Evolutionary conservation across 2,888 invertebrate genomes (phyloP).

Genomic region (Hipparchia semele): DNA sequence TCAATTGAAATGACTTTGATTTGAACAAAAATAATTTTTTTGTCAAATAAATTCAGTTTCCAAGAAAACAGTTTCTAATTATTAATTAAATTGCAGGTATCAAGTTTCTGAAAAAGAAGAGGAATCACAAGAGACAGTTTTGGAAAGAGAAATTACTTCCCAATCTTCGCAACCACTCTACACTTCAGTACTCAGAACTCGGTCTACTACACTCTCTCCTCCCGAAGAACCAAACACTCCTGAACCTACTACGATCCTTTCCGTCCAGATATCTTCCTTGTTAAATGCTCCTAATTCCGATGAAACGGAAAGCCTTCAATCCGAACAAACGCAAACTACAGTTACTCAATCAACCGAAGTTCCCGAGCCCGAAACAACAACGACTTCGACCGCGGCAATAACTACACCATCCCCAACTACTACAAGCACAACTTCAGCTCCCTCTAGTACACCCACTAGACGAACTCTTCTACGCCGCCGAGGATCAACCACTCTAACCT

Average conservation of each 20-base stretch:
- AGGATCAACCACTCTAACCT: constrained; percentile 51
- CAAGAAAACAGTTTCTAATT: neutral
- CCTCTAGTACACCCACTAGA: constrained; percentile 53
- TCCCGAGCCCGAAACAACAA: constrained; percentile 49
- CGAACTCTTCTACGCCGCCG: constrained; percentile 56
- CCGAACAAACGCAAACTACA: constrained; percentile 47
- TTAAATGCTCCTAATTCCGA: constrained; percentile 63
- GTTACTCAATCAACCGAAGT: constrained; percentile 52
- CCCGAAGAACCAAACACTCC: constrained; percentile 50
- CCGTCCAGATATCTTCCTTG: constrained; percentile 75
- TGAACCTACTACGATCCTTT: constrained; percentile 73
- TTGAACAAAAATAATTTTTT: too few relatives aligned
- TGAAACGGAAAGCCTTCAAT: constrained; percentile 51
- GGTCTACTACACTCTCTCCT: constrained; percentile 61
- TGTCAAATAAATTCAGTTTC: too few relatives aligned
- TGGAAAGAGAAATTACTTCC: constrained; percentile 73
- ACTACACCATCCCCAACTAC: constrained; percentile 51
- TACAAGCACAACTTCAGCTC: constrained; percentile 49
- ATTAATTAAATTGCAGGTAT: constrained; percentile 54
- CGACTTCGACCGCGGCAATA: constrained; percentile 58
- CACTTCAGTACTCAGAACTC: constrained; percentile 65
- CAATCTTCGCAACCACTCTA: constrained; percentile 69
- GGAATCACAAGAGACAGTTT: constrained; percentile 62
- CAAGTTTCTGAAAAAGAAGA: constrained; percentile 57
- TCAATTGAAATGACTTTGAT: too few relatives aligned